Evolutionary conservation across 2,797 vertebrate genomes (phyloP).

Genomic region (Danio kyathit): DNA sequence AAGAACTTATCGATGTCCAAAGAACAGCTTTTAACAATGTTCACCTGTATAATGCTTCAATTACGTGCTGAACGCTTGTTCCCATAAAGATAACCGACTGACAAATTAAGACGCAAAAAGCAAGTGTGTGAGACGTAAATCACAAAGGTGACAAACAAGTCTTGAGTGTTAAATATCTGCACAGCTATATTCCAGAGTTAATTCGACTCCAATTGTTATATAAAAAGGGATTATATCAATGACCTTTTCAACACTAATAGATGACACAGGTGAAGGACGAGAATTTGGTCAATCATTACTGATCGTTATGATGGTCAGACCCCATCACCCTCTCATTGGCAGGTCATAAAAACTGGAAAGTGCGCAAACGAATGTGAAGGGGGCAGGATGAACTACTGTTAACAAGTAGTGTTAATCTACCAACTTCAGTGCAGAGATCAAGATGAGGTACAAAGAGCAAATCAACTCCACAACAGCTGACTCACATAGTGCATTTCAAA

Average conservation of each 20-base stretch:
- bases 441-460: conserved; percentile 45
- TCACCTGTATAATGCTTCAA: not conserved
- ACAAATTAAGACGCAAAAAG: not conserved
- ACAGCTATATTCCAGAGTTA: not conserved
- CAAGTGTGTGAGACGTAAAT: not conserved
- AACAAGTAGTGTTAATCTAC: not conserved
- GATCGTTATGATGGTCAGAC: not conserved
- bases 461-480: not conserved
- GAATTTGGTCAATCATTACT: conserved; percentile 18
- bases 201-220: not conserved
- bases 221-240: not conserved
- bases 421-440: not conserved
- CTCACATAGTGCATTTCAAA: conserved; percentile 1
- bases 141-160: not conserved
- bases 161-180: conserved; percentile 7
- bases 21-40: conserved; percentile 2
- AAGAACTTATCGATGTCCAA: conserved; percentile 10
- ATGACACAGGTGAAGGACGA: not conserved
- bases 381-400: not conserved
- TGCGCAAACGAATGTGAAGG: not conserved
- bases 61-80: not conserved
- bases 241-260: not conserved
- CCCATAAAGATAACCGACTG: conserved; percentile 4
- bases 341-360: conserved; percentile 10
- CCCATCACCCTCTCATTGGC: not conserved